phyloP scores from a whole-genome alignment of 2,113 vertebrate species.

The Channa argus region DNA sequence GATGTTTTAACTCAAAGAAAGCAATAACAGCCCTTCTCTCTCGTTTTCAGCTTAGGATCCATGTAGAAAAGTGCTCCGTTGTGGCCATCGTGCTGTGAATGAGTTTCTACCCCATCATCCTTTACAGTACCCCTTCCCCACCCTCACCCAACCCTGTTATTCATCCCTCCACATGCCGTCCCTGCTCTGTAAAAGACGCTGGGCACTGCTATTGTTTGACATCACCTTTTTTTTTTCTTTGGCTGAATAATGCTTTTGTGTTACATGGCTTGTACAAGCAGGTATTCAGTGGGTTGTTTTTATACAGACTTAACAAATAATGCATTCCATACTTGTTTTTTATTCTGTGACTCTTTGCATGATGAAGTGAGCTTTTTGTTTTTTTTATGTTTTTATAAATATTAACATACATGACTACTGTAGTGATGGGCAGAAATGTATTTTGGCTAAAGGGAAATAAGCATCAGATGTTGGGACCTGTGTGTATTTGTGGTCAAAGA shows the following conservation, averaged over 20 bases:
- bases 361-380: constrained; percentile 62
- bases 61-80: constrained; percentile 90
- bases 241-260: constrained; percentile 69
- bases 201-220: constrained; percentile 74
- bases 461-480: constrained; percentile 31
- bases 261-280: constrained; percentile 47
- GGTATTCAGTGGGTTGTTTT: constrained; percentile 55
- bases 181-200: constrained; percentile 79
- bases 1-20: constrained; percentile 76
- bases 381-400: constrained; percentile 29
- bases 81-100: constrained; percentile 86
- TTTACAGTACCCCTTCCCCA: constrained; percentile 72
- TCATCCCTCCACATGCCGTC: constrained; percentile 62
- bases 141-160: constrained; percentile 64
- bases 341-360: constrained; percentile 74
- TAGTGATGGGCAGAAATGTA: constrained; percentile 69
- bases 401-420: constrained; percentile 73
- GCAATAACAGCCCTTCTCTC: constrained; percentile 92
- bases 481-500: neutral
- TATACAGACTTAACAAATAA: constrained; percentile 34
- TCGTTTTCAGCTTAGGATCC: constrained; percentile 97
- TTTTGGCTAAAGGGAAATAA: constrained; percentile 68
- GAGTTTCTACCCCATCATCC: constrained; percentile 79
- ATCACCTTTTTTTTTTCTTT: constrained; percentile 48
- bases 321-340: constrained; percentile 62